Evolutionary conservation across 2,113 vertebrate genomes (phyloP), one percentile per base, ranked within the genome.

Genomic region (Cyprinus carpio): DNA sequence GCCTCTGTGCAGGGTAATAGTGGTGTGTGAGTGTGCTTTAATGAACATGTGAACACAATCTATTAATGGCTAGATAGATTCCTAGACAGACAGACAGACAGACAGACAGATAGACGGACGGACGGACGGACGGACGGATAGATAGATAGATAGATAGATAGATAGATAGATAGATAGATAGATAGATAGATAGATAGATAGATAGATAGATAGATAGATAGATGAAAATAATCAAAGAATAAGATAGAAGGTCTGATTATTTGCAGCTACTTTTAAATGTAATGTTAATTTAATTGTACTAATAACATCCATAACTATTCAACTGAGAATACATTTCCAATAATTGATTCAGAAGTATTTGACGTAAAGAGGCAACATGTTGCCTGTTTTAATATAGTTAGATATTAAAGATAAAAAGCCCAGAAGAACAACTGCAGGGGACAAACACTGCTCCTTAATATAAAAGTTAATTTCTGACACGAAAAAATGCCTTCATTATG

Each of bases 1-100:
- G 90, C 89, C 90, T 92, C 89, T 51, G 89, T 56, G 58, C 56
- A 75, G 56, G 71, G 46, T 69, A 75, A 80, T 64, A 46, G 56
- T 80, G 34, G 54, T 37, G 16, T 79, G 65, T 9, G 18, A 9
- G 64, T 69, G 67, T 34, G 29, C 18, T 15, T n/a, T 8, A 40
- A 40, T 40, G 40, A 40, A 40, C 40, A 40, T 9, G 8, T 40
- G 40, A 58, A 58, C 1, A 23, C 18, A 58, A 23, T 58, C 54
- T 58, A 58, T 23, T 58, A 58, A 58, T 58, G 25, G 1, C 8
- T 12, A 29, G n/a, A n/a, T n/a, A n/a, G n/a, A n/a, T n/a, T n/a
- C n/a, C n/a, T n/a, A n/a, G n/a, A 71, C 34, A 5, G 34, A 37
- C 4, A 5, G 10, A 13, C 1, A 49, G 23, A 75, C 15, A 75